phyloP scores from a whole-genome alignment of 2,888 invertebrate species.

The Xanthia togata region DNA sequence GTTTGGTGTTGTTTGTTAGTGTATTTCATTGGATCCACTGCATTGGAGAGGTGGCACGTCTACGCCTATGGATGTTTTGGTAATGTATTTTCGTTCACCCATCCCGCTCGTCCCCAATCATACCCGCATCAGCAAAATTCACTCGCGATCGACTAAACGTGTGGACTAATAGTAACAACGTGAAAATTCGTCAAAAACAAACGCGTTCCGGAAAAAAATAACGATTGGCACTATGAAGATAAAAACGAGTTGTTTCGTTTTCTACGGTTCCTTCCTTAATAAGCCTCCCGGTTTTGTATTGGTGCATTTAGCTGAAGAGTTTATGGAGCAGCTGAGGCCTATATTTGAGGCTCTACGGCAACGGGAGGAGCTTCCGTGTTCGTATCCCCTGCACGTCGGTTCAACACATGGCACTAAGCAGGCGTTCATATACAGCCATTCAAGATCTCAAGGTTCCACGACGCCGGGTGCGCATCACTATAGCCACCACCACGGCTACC shows the following conservation, averaged over 20 bases:
- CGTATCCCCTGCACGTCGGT: constrained; percentile 97
- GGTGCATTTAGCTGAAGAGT: constrained; percentile 95
- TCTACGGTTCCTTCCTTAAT: constrained; percentile 82
- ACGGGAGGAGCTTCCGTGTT: constrained; percentile 97
- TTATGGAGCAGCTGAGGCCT: constrained; percentile 98
- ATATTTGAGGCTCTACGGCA: constrained; percentile 98
- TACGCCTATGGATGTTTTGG: constrained; percentile 87
- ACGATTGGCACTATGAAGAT: constrained; percentile 90
- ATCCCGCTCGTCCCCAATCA: constrained; percentile 85
- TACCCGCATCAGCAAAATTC: constrained; percentile 79
- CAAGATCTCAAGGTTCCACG: constrained; percentile 91
- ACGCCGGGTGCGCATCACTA: constrained; percentile 92
- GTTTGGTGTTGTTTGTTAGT: constrained; percentile 88
- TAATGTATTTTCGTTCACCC: constrained; percentile 87
- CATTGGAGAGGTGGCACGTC: constrained; percentile 90
- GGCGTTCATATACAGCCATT: constrained; percentile 91
- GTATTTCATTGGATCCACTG: constrained; percentile 87
- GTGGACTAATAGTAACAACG: constrained; percentile 85
- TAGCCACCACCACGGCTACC: constrained; percentile 93
- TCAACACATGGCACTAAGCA: constrained; percentile 91
- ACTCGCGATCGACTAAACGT: constrained; percentile 83
- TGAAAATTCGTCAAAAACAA: constrained; percentile 76
- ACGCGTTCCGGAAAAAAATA: constrained; percentile 79
- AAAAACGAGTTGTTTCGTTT: constrained; percentile 75
- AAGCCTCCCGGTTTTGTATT: constrained; percentile 88